phyloP scores from a whole-genome alignment of 2,797 vertebrate genomes.

The Hyperoplus immaculatus region DNA sequence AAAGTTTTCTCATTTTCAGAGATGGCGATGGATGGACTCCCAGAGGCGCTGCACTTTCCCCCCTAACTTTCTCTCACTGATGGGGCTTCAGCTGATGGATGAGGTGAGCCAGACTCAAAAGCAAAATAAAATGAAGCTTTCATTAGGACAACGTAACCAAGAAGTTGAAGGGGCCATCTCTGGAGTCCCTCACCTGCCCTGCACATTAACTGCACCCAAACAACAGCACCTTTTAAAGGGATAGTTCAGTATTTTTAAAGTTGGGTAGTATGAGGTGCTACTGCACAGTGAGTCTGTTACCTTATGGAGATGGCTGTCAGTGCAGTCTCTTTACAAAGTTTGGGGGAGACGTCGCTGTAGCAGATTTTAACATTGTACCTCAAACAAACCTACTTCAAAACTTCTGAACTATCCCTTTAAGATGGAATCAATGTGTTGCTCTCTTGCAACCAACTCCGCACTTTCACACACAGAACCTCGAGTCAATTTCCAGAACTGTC shows the following conservation, averaged over 20 bases:
- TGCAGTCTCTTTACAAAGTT: too few relatives aligned
- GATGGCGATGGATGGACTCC: slow-evolving; percentile 34
- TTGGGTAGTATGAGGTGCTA: too few relatives aligned
- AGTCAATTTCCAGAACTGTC: slow-evolving; percentile 57
- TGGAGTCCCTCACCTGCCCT: slow-evolving; percentile 41
- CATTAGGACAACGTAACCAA: slow-evolving; percentile 62
- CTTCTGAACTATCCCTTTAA: not conserved
- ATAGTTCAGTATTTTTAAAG: too few relatives aligned
- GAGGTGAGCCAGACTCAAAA: slow-evolving; percentile 50
- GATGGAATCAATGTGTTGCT: slow-evolving; percentile 55
- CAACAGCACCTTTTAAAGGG: slow-evolving; percentile 33
- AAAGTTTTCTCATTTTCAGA: slow-evolving; percentile 66
- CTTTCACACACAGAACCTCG: slow-evolving; percentile 49
- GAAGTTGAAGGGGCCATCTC: slow-evolving; percentile 52
- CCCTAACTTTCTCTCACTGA: slow-evolving; percentile 31
- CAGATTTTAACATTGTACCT: too few relatives aligned
- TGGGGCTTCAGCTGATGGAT: slow-evolving; percentile 65
- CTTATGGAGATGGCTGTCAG: too few relatives aligned
- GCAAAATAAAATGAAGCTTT: slow-evolving; percentile 66
- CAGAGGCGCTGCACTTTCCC: slow-evolving; percentile 33
- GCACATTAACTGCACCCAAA: slow-evolving; percentile 60
- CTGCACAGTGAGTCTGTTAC: too few relatives aligned
- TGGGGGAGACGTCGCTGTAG: too few relatives aligned
- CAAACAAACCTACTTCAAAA: too few relatives aligned
- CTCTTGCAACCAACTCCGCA: slow-evolving; percentile 51